Percentiles rank a stretch among this genome's conserved stretches.
These are phyloP conservation scores for Cephus rjabovi DNA, from an alignment of 2,888 invertebrate genomes.

Conservation along the genomic window DNA sequence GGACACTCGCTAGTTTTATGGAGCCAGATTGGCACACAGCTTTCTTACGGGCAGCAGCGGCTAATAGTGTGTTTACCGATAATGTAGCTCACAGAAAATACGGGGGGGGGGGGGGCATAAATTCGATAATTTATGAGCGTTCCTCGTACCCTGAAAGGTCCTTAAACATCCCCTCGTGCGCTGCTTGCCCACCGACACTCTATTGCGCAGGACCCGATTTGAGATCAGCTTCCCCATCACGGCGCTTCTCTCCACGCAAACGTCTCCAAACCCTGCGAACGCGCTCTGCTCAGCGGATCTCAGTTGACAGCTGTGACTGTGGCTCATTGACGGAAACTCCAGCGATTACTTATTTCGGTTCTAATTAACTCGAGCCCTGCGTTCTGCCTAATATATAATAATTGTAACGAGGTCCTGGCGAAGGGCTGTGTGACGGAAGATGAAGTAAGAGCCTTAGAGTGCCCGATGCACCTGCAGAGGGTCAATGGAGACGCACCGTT, in stretches of 20 bases:
- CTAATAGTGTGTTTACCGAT: constrained; percentile 55
- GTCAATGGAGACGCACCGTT: too few relatives aligned
- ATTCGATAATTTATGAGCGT: constrained; percentile 30
- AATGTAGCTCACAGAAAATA: constrained; percentile 35
- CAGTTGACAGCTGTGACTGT: constrained; percentile 34
- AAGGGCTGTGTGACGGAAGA: background rate
- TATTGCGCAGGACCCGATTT: too few relatives aligned
- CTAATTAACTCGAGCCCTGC: constrained; percentile 35
- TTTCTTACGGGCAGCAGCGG: constrained; percentile 26
- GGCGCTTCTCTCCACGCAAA: too few relatives aligned
- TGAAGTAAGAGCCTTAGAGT: constrained; percentile 7
- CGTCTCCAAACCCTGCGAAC: too few relatives aligned
- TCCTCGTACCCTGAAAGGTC: background rate
- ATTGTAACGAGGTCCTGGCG: constrained; percentile 23
- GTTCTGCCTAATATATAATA: constrained; percentile 27
- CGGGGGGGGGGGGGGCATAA: constrained; percentile 19
- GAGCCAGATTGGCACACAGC: constrained; percentile 52
- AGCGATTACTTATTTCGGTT: constrained; percentile 50
- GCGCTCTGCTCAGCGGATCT: too few relatives aligned
- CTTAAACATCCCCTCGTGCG: too few relatives aligned
- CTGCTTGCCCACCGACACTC: too few relatives aligned
- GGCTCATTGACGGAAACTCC: constrained; percentile 41
- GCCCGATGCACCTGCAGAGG: constrained; percentile 2
- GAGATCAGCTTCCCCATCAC: too few relatives aligned
- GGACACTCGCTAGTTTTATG: constrained; percentile 53